Evolutionary conservation across 2,888 invertebrate species (phyloP), one percentile per base, ranked within the genome.

Genomic region (Thymelicus lineola): DNA sequence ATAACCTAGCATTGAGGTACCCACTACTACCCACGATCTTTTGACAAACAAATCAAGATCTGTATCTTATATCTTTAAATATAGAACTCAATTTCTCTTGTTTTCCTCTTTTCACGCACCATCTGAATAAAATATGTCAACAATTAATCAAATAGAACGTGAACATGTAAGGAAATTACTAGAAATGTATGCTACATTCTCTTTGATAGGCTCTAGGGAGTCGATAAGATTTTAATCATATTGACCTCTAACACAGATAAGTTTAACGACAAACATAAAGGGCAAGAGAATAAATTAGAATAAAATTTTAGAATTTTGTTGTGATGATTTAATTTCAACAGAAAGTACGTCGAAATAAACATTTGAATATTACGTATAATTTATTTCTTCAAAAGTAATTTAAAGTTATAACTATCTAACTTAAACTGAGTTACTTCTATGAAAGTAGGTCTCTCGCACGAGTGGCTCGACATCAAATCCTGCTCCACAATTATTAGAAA

Each of bases 241-340:
- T 63, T 46, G 35, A 68, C 68, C 48, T 55, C 48, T 53, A 71
- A 71, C 65, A 68, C 38, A 42, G 28, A 68, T 71, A 61, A 71
- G 68, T 71, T 71, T 59, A 71, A 68, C 12, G 71, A 45, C 48
- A 20, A 62, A 53, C 53, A 9, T n/a, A n/a, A n/a, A n/a, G n/a
- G n/a, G n/a, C n/a, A n/a, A n/a, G n/a, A n/a, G n/a, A n/a, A 12
- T 50, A 12, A 17, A 6, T 3, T 3, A 17, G 50, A 50, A 7
- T 10, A 9, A 42, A 12, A 42, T 42, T 42, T 42, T 42, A 42
- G 1, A 42, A 42, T 42, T 12, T 42, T 42, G 1, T 9, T 42
- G 12, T 42, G 42, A 38, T 9, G 38, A 38, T n/a, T 9, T 38
- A 7, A 9, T 38, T 42, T 42, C 42, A 42, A 42, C 42, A 42